Evolutionary conservation across 2,113 vertebrate genomes (phyloP), one percentile per base, ranked within the genome.

Genomic region (Choloepus hoffmanni): DNA sequence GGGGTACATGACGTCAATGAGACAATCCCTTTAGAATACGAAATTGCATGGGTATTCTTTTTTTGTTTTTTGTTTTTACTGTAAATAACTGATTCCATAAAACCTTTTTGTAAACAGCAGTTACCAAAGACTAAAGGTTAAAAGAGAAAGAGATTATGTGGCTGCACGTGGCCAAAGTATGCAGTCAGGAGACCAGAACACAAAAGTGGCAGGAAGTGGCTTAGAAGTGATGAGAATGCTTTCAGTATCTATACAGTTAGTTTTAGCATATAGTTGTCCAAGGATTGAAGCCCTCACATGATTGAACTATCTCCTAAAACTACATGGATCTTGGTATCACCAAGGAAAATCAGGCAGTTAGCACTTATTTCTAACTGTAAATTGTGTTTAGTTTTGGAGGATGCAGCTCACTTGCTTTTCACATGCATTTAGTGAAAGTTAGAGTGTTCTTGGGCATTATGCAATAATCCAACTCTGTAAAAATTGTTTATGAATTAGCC

Each of bases 51-150:
- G 36, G 0, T 58, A 26, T 53, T 53, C 13, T 55, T 78, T 78
- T 48, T 14, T 26, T 78, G n/a, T 53, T 73, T 73, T 96, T 95
- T 92, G 55, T 77, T 95, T 88, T 94, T 72, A 67, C 21, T 65
- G 0, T 83, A 85, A 92, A 86, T 40, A 23, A 63, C 36, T 9
- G 50, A 78, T 50, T 78, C 33, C 24, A 24, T 79, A 63, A 85
- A 45, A 60, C 90, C 0, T 4, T 58, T 93, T 65, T 82, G 16
- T 90, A 85, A 93, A 90, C 18, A 58, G 4, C 78, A 88, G 26
- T 68, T 90, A 76, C 11, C 1, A 72, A 82, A 88, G n/a, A 55
- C 13, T 45, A 26, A 87, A 24, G 2, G 6, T 79, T 45, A 45
- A 62, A 60, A 73, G 1, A 21, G 5, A 30, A 77, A 23, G 43